phyloP scores from a whole-genome alignment of 2,113 vertebrate genomes.

The Atractosteus spatula region DNA sequence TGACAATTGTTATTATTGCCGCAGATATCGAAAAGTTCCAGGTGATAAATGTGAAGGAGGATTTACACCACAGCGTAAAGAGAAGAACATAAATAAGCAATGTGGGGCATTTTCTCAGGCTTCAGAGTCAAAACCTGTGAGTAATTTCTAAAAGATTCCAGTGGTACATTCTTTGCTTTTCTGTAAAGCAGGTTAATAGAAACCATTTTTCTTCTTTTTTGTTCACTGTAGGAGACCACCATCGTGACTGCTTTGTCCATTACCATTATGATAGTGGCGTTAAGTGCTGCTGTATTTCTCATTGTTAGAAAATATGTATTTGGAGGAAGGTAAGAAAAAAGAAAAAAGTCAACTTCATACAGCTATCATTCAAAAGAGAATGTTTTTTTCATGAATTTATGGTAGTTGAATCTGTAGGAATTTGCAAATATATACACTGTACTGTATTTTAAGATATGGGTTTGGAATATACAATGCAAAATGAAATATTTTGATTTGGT shows the following conservation, averaged over 20 bases:
- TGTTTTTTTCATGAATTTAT: no score
- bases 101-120: conserved; percentile 44
- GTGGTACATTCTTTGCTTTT: neutral
- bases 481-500: no score
- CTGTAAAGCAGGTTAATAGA: neutral
- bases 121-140: conserved; percentile 39
- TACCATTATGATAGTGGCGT: conserved; percentile 40
- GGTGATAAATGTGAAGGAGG: conserved; percentile 67
- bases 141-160: conserved; percentile 18
- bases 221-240: conserved; percentile 29
- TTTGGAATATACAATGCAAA: no score
- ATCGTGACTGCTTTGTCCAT: conserved; percentile 57
- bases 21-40: conserved; percentile 69
- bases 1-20: neutral
- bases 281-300: conserved; percentile 45
- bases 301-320: conserved; percentile 52
- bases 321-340: conserved; percentile 48
- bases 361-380: no score
- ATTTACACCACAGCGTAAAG: conserved; percentile 47
- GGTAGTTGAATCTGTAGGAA: no score
- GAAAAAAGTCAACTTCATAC: no score
- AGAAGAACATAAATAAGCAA: conserved; percentile 40
- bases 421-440: no score
- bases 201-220: neutral
- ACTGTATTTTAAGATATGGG: no score